These are phyloP conservation scores for Bellardia bayeri DNA, from an alignment of 2,888 invertebrate species.

Conservation along the genomic window DNA sequence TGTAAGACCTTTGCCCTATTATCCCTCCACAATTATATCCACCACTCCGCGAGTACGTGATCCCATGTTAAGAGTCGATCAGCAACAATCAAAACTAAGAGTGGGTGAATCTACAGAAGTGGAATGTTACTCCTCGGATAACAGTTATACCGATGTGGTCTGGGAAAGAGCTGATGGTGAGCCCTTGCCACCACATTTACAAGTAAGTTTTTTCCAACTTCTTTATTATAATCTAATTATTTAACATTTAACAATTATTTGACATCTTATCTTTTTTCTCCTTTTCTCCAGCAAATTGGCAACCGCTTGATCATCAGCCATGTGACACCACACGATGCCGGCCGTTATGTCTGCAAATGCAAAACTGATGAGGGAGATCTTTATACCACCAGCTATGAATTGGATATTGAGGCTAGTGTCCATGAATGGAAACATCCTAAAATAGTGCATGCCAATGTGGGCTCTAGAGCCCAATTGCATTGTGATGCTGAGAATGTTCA, in stretches of 20 bases:
- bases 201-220: slow-evolving; percentile 75
- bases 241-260: no score
- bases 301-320: slow-evolving; percentile 88
- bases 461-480: slow-evolving; percentile 87
- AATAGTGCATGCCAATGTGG: slow-evolving; percentile 84
- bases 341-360: slow-evolving; percentile 92
- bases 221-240: not conserved
- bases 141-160: slow-evolving; percentile 80
- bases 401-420: slow-evolving; percentile 81
- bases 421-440: slow-evolving; percentile 81
- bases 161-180: slow-evolving; percentile 83
- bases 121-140: slow-evolving; percentile 83
- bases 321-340: slow-evolving; percentile 91
- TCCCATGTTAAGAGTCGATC: slow-evolving; percentile 82
- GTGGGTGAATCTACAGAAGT: slow-evolving; percentile 83
- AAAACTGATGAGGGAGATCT: slow-evolving; percentile 85
- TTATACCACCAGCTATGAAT: slow-evolving; percentile 85
- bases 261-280: not conserved
- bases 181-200: slow-evolving; percentile 80
- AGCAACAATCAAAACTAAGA: slow-evolving; percentile 80
- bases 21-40: slow-evolving; percentile 62
- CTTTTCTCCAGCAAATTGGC: slow-evolving; percentile 81
- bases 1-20: slow-evolving; percentile 68
- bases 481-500: slow-evolving; percentile 85
- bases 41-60: slow-evolving; percentile 76